Percentiles rank a stretch among this genome's conserved stretches.
Evolutionary conservation across 2,797 vertebrate species (phyloP).

Genomic region (Sebastes nivosus): DNA sequence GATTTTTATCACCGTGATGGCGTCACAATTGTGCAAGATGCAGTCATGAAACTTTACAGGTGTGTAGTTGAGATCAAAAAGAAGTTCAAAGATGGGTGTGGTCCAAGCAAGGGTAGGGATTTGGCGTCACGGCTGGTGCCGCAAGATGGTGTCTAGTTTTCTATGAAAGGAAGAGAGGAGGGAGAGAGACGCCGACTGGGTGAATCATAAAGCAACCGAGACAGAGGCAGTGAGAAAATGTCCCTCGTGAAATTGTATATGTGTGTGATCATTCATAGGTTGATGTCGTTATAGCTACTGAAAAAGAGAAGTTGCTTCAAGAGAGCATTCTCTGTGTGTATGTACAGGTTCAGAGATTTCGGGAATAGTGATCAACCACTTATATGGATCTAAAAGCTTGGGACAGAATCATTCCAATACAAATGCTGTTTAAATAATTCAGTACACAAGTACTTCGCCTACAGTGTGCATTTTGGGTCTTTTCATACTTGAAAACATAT

Average conservation of each 20-base stretch:
- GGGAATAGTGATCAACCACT: no score
- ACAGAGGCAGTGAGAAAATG: neutral
- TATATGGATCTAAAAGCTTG: no score
- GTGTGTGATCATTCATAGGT: neutral
- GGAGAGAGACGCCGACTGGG: neutral
- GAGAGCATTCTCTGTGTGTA: neutral
- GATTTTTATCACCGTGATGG: neutral
- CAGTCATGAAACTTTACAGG: neutral
- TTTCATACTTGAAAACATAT: no score
- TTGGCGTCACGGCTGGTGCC: neutral
- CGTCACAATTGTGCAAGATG: neutral
- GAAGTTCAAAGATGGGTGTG: neutral
- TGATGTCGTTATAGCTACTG: neutral
- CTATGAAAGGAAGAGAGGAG: neutral
- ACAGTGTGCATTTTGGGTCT: no score
- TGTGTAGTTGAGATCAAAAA: neutral
- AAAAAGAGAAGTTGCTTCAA: neutral
- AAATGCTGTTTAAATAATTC: no score
- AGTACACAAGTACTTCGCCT: no score
- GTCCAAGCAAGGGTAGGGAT: neutral
- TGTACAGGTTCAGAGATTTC: neutral
- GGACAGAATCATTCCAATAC: no score
- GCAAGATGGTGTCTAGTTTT: neutral
- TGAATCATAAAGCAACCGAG: conserved; percentile 2
- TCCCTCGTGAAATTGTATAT: neutral